phyloP scores from a whole-genome alignment of 2,797 vertebrate genomes.

The Tachyglossus aculeatus region DNA sequence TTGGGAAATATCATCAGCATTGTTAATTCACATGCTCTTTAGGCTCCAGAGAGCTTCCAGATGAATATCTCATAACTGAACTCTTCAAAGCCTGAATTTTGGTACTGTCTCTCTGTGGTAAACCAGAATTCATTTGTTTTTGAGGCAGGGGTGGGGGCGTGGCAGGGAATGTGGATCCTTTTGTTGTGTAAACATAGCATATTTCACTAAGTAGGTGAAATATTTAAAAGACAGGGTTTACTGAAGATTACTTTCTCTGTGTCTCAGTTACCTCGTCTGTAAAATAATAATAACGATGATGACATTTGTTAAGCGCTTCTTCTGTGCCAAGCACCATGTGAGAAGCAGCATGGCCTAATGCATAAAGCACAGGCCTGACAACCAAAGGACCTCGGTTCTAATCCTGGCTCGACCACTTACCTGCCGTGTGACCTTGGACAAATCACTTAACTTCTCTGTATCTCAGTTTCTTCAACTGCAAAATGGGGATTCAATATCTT shows the following conservation, averaged over 20 bases:
- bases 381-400: background rate
- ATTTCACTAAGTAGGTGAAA: background rate
- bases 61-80: background rate
- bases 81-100: background rate
- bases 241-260: background rate
- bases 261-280: too few species aligned
- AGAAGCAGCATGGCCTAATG: background rate
- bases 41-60: background rate
- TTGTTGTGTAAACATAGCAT: slow-evolving; percentile 11
- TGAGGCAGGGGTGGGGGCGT: background rate
- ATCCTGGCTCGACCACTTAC: background rate
- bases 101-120: background rate
- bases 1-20: background rate
- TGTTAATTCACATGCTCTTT: background rate
- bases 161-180: background rate
- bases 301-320: too few species aligned
- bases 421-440: background rate
- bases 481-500: background rate
- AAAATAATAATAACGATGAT: too few species aligned
- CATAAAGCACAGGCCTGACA: background rate
- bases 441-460: background rate
- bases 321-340: too few species aligned
- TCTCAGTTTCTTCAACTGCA: background rate
- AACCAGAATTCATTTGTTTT: background rate
- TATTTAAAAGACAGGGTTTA: slow-evolving; percentile 8